phyloP scores from a whole-genome alignment of 1,140 invertebrate genomes.

The Melitaea cinxia region DNA sequence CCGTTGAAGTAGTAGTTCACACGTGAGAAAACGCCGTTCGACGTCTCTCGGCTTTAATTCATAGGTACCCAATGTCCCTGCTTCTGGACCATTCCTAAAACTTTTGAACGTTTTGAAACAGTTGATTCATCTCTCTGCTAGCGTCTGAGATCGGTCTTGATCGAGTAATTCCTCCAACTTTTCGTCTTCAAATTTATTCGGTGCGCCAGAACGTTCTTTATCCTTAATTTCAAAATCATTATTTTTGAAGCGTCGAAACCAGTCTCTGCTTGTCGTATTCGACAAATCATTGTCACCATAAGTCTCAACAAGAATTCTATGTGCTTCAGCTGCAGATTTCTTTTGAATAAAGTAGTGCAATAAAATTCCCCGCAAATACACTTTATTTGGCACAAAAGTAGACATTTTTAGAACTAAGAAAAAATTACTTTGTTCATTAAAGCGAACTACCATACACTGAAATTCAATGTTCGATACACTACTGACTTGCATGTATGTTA shows the following conservation, averaged over 20 bases:
- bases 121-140: too few relatives aligned
- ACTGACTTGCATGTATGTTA: too few relatives aligned
- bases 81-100: too few relatives aligned
- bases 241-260: constrained; percentile 8
- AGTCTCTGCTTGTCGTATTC: constrained; percentile 5
- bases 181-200: constrained; percentile 16
- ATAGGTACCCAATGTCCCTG: too few relatives aligned
- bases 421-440: neutral
- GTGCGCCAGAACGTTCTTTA: constrained; percentile 14
- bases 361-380: too few relatives aligned
- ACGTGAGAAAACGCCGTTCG: too few relatives aligned
- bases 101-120: too few relatives aligned
- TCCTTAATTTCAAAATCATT: constrained; percentile 20
- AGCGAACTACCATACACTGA: too few relatives aligned
- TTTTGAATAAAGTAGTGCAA: constrained; percentile 20
- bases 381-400: constrained; percentile 9
- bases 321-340: constrained; percentile 16
- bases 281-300: constrained; percentile 18
- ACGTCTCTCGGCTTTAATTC: too few relatives aligned
- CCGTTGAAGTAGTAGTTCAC: too few relatives aligned
- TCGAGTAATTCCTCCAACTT: constrained; percentile 1
- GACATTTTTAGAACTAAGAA: neutral
- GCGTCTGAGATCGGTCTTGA: too few relatives aligned
- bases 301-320: constrained; percentile 17
- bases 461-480: too few relatives aligned